Base-by-base conservation (phyloP, 2,888 invertebrate genomes). In the Drosophila greeni region DNA sequence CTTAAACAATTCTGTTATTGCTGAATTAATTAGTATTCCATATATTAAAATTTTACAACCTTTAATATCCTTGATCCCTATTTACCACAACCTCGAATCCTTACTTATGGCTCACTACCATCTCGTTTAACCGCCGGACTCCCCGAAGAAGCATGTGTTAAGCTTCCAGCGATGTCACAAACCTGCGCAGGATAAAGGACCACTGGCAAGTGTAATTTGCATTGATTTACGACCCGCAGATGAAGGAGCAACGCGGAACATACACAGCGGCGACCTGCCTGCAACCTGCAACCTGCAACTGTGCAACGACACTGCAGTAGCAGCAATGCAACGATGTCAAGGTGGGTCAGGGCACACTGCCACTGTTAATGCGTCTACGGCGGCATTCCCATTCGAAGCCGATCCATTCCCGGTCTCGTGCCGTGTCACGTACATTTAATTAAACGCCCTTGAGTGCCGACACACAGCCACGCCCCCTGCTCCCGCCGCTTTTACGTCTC, bases 301-400 rank as follows among this genome's bases (percentile, higher is more conserved):
- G 82, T 34, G 59, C 58, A 52, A 45, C 70, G 55, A 45, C 70
- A 65, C 48, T 74, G 76, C 64, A 66, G 70, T 60, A 45, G 59
- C 68, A 56, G 29, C 11, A 29, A 48, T 70, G 60, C 54, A 82
- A 72, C 49, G 73, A 74, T 79, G 79, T 84, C 83, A 82, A 79
- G 81, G 79, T 84, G 83, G 64, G 54, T 45, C 75, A 66, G 77
- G 65, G 62, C 66, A 34, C 53, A 70, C 43, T 67, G 67, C 69
- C 77, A 66, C 74, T 82, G 81, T 79, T 84, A 84, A 84, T 79
- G 85, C 68, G 81, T 84, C 78, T 78, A 84, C 79, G 81, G 68
- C 61, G 53, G 60, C 72, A 64, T 65, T 67, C 57, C 57, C 79
- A 58, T 59, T 47, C 51, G 51, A 60, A 24, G 62, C 59, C 54